These are phyloP conservation scores for Loris lydekkerianus DNA, from an alignment of 2,797 vertebrate genomes.

Conservation along the genomic window DNA sequence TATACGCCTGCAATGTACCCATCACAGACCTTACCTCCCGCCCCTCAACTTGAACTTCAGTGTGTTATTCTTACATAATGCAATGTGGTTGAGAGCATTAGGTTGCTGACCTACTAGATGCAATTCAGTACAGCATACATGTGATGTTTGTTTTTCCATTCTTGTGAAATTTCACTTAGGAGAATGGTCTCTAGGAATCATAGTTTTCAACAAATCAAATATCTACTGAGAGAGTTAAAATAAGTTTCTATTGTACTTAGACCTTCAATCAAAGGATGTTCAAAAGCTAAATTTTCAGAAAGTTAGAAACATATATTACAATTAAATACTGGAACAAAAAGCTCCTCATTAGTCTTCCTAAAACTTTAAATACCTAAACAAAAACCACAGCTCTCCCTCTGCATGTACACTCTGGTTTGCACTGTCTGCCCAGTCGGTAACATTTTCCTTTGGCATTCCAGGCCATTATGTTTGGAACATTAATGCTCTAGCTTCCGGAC, in stretches of 20 bases:
- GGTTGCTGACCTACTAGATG: too few relatives aligned
- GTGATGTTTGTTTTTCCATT: too few relatives aligned
- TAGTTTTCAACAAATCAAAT: not conserved
- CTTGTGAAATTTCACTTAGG: too few relatives aligned
- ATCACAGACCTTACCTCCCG: too few relatives aligned
- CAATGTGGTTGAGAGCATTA: too few relatives aligned
- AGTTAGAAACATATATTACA: constrained; percentile 35
- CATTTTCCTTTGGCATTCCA: constrained; percentile 5
- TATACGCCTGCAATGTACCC: too few relatives aligned
- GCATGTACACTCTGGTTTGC: not conserved
- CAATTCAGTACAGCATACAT: too few relatives aligned
- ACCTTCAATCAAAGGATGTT: constrained; percentile 30
- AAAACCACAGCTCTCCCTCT: not conserved
- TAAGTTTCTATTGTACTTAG: constrained; percentile 14
- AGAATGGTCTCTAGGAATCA: too few relatives aligned
- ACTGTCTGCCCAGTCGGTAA: not conserved
- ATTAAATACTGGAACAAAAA: constrained; percentile 53
- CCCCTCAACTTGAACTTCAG: too few relatives aligned
- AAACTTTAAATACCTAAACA: constrained; percentile 35
- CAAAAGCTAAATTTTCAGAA: constrained; percentile 57
- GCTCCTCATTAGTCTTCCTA: constrained; percentile 27
- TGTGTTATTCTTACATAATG: too few relatives aligned
- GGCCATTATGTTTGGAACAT: not conserved
- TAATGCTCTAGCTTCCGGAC: not conserved
- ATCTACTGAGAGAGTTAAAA: not conserved